Conservation (phyloP, 2,797 vertebrate species). For the Hydrophis major region DNA sequence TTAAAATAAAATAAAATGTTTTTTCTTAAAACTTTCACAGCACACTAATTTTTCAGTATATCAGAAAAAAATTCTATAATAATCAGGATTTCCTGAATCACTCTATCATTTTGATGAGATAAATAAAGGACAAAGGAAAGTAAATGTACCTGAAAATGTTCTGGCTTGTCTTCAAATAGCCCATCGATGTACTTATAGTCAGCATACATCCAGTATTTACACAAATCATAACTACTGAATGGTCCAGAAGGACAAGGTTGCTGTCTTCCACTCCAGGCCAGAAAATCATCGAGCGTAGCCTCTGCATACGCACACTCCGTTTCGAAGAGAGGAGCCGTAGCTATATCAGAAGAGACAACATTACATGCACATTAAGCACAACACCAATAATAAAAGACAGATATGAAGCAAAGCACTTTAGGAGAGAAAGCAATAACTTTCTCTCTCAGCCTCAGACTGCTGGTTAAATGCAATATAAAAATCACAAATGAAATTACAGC, state of each 20-base stretch:
- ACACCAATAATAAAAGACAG: conserved; percentile 43
- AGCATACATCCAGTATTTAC: conserved; percentile 91
- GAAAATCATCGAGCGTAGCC: conserved; percentile 83
- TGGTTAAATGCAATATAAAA: conserved; percentile 39
- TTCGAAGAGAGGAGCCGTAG: conserved; percentile 88
- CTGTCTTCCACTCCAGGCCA: conserved; percentile 76
- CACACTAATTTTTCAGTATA: not conserved
- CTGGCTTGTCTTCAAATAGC: conserved; percentile 82
- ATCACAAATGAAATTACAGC: not conserved
- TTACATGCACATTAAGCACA: conserved; percentile 37
- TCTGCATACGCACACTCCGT: conserved; percentile 84
- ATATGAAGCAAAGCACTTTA: not conserved
- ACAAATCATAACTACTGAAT: conserved; percentile 75
- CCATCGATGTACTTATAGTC: conserved; percentile 93
- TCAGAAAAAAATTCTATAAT: not conserved
- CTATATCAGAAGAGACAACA: conserved; percentile 56
- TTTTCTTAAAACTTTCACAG: not conserved
- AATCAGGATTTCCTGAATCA: not conserved
- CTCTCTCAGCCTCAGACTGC: not conserved
- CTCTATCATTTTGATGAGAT: not conserved
- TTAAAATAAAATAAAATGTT: not conserved
- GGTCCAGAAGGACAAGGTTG: conserved; percentile 67
- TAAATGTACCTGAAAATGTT: conserved; percentile 85
- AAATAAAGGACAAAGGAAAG: conserved; percentile 17
- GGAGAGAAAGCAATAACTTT: conserved; percentile 23